A percentile compares a stretch with the other conserved stretches of the same genome.
Evolutionary conservation across 2,113 vertebrate species (phyloP).

Genomic region (Gadus chalcogrammus): DNA sequence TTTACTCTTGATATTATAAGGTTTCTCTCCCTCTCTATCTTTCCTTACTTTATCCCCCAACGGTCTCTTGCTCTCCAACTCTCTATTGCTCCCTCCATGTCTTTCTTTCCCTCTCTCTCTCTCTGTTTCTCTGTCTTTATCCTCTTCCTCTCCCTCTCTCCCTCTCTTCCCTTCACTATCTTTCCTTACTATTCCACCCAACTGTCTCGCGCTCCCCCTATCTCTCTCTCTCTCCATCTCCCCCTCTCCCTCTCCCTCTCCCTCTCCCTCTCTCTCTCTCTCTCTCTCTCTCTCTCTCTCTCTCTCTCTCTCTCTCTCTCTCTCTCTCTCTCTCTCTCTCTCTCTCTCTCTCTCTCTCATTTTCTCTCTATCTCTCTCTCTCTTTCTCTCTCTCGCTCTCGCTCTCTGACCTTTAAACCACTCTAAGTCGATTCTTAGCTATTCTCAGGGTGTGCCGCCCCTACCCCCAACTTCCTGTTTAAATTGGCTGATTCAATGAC

Average conservation of each 20-base stretch:
- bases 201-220: no score
- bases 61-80: not conserved
- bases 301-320: no score
- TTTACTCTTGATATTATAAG: not conserved
- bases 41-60: not conserved
- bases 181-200: no score
- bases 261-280: not conserved
- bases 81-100: no score
- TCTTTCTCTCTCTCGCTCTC: slow-evolving; percentile 5
- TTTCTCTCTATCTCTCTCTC: no score
- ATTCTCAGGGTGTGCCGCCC: slow-evolving; percentile 34
- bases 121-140: no score
- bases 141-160: no score
- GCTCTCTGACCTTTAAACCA: slow-evolving; percentile 49
- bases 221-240: not conserved
- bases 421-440: slow-evolving; percentile 54
- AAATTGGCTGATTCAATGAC: slow-evolving; percentile 76
- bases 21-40: no score
- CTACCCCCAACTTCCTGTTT: slow-evolving; percentile 45
- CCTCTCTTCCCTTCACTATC: no score
- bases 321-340: no score
- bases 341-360: no score
- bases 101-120: slow-evolving; percentile 7
- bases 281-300: not conserved
- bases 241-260: not conserved